These are phyloP conservation scores for Trachelus iudaicus DNA, from an alignment of 2,888 invertebrate species.

Conservation along the genomic window DNA sequence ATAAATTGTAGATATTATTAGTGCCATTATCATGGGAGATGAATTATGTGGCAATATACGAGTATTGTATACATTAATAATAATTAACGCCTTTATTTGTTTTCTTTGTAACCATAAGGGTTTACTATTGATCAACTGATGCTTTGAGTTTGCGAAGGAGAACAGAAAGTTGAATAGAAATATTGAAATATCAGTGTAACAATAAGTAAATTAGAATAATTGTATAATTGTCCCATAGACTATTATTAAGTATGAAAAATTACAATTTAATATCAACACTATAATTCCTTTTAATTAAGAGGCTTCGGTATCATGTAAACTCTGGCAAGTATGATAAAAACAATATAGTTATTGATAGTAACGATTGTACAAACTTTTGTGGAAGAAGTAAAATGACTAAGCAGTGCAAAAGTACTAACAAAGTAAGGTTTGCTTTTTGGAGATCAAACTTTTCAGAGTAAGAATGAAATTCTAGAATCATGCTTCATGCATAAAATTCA, in stretches of 20 bases:
- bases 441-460: constrained; percentile 27
- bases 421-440: not conserved
- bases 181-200: not conserved
- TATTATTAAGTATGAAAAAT: not conserved
- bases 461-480: constrained; percentile 14
- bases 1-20: not conserved
- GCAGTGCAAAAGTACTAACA: not conserved
- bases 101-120: not conserved
- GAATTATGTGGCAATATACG: not conserved
- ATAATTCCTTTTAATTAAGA: constrained; percentile 5
- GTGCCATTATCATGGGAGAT: not conserved
- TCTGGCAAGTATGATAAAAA: constrained; percentile 22
- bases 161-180: not conserved
- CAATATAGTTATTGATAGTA: constrained; percentile 18
- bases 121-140: not conserved
- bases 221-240: not conserved
- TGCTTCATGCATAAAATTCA: not conserved
- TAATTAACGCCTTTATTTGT: constrained; percentile 28
- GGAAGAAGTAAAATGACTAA: not conserved
- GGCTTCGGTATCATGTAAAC: constrained; percentile 16
- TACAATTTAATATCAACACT: constrained; percentile 1
- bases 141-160: not conserved
- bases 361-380: not conserved
- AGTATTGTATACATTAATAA: not conserved
- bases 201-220: not conserved